phyloP scores from a whole-genome alignment of 2,888 invertebrate genomes.

The Drosophila demipolita region DNA sequence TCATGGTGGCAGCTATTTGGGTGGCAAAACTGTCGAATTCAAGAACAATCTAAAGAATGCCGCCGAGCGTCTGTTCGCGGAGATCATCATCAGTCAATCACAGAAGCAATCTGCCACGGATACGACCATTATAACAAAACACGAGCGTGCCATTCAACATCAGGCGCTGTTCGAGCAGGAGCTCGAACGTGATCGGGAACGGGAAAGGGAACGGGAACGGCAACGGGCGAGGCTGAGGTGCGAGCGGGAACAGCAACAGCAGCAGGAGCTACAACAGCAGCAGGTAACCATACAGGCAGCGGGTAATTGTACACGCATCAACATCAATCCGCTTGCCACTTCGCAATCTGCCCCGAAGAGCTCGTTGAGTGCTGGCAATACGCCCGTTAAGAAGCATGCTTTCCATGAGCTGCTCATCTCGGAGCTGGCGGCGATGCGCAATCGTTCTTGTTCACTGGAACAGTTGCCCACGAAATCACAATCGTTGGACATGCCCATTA shows the following conservation, averaged over 20 bases:
- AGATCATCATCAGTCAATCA: conserved; percentile 83
- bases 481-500: conserved; percentile 46
- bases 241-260: conserved; percentile 20
- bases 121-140: conserved; percentile 80
- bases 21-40: conserved; percentile 82
- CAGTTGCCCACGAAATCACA: conserved; percentile 77
- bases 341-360: conserved; percentile 39
- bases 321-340: conserved; percentile 58
- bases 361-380: conserved; percentile 73
- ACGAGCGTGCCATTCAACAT: conserved; percentile 80
- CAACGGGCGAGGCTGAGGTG: conserved; percentile 6
- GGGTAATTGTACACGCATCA: conserved; percentile 80
- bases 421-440: conserved; percentile 89
- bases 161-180: conserved; percentile 74
- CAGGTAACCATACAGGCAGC: conserved; percentile 66
- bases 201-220: conserved; percentile 28
- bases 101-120: conserved; percentile 72
- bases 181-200: conserved; percentile 34
- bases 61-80: conserved; percentile 84
- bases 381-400: conserved; percentile 83
- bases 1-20: conserved; percentile 59
- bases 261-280: conserved; percentile 34
- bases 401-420: conserved; percentile 90
- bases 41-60: conserved; percentile 85
- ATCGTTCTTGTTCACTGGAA: conserved; percentile 82